These are phyloP conservation scores for Nephila pilipes DNA, from an alignment of 1,140 invertebrate species.

Conservation along the genomic window DNA sequence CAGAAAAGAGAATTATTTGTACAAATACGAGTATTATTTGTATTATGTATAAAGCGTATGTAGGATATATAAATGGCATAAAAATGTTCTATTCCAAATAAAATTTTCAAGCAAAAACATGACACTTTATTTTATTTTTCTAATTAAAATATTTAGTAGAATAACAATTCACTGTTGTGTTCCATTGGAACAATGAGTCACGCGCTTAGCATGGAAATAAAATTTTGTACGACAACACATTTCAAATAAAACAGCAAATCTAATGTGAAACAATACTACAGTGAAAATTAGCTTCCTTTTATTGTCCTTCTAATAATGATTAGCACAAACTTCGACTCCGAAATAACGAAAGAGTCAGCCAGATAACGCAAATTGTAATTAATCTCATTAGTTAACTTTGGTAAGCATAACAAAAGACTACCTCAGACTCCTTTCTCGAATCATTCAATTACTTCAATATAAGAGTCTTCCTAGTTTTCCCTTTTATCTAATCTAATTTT, in stretches of 20 bases:
- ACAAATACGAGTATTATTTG: too few species aligned
- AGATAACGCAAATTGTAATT: conserved; percentile 18
- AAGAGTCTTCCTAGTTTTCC: not conserved
- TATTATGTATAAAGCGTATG: too few species aligned
- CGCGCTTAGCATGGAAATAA: too few species aligned
- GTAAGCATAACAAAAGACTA: conserved; percentile 7
- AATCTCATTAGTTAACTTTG: conserved; percentile 1
- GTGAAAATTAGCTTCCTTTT: not conserved
- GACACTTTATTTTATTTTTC: too few species aligned
- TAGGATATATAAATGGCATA: too few species aligned
- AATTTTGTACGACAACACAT: not conserved
- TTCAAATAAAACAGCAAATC: not conserved
- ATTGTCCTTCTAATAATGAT: not conserved
- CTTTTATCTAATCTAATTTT: not conserved
- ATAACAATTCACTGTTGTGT: too few species aligned
- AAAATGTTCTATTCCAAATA: too few species aligned
- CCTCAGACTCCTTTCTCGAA: not conserved
- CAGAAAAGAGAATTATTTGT: too few species aligned
- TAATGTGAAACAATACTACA: not conserved
- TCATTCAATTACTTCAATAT: conserved; percentile 10
- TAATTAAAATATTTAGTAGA: too few species aligned
- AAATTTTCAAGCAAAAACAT: too few species aligned
- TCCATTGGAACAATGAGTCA: too few species aligned
- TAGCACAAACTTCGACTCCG: not conserved
- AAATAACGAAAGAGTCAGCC: not conserved